Conservation (phyloP, 2,113 vertebrate genomes). For the Daubentonia madagascariensis region DNA sequence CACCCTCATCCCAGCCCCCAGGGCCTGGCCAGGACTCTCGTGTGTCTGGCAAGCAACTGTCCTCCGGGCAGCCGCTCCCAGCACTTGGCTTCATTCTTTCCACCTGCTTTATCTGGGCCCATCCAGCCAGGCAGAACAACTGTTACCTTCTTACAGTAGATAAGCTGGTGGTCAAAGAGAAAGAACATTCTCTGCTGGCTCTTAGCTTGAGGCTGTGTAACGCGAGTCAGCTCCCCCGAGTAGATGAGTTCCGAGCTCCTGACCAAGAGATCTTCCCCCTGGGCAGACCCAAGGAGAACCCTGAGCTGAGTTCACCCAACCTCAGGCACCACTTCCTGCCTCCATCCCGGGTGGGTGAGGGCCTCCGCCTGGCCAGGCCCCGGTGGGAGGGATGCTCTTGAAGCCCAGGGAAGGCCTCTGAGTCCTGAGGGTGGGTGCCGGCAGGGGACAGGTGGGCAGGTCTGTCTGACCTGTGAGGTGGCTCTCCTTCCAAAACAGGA, state of each 20-base stretch:
- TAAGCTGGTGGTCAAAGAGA: constrained; percentile 97
- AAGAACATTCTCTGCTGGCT: constrained; percentile 97
- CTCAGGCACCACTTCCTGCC: not conserved
- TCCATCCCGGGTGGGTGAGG: not conserved
- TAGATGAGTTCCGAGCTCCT: constrained; percentile 97
- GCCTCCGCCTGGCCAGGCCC: not conserved
- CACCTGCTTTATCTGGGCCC: not conserved
- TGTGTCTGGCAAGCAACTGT: not conserved
- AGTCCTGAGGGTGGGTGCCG: not conserved
- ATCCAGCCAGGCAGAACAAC: not conserved
- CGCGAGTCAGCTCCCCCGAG: constrained; percentile 93
- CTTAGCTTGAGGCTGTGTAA: constrained; percentile 94
- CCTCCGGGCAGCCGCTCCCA: not conserved
- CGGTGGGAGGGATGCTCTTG: not conserved
- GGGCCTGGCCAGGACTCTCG: not conserved
- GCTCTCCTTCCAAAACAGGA: not conserved
- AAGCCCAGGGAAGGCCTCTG: not conserved
- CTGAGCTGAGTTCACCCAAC: not conserved
- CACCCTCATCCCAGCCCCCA: not conserved
- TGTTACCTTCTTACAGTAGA: constrained; percentile 97
- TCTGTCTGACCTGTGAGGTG: not conserved
- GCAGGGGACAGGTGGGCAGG: accelerated
- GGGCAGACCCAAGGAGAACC: constrained; percentile 41
- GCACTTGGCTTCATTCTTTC: not conserved
- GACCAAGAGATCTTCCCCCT: constrained; percentile 95